Conservation (phyloP, 1,140 invertebrate genomes). For the Cydia fagiglandana region DNA sequence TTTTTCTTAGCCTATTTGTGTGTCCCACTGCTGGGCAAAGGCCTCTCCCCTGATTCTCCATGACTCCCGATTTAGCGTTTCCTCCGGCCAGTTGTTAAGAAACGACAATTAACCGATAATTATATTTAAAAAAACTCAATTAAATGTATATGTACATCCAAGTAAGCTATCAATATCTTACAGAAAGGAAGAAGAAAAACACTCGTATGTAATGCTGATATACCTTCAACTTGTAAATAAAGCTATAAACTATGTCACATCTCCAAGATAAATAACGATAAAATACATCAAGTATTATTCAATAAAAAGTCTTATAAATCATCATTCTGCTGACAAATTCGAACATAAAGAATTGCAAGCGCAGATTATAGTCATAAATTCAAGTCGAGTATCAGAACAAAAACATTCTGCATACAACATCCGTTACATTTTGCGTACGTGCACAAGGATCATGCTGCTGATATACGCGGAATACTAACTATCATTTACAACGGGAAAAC, state of each 20-base stretch:
- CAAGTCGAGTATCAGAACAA: conserved; percentile 23
- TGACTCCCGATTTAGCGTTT: too few species aligned
- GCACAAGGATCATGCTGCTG: background rate
- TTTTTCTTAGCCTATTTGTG: too few species aligned
- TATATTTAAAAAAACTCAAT: too few species aligned
- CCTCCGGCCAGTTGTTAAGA: too few species aligned
- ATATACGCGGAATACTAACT: conserved; percentile 9
- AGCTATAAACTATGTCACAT: background rate
- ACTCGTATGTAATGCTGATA: too few species aligned
- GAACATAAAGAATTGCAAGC: conserved; percentile 7
- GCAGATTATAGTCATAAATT: conserved; percentile 26
- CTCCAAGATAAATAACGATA: background rate
- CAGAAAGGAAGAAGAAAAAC: too few species aligned
- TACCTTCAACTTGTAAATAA: too few species aligned
- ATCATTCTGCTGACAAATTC: background rate
- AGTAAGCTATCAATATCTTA: too few species aligned
- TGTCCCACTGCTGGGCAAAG: too few species aligned
- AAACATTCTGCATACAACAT: conserved; percentile 18
- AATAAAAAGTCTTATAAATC: background rate
- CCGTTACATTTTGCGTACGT: conserved; percentile 20
- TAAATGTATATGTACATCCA: too few species aligned
- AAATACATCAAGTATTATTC: background rate
- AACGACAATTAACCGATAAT: too few species aligned
- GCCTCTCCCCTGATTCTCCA: too few species aligned
- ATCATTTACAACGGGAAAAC: conserved; percentile 7